Base-by-base conservation (phyloP, 1,140 invertebrate species). In the silkworm (Bombyx mori) region DNA sequence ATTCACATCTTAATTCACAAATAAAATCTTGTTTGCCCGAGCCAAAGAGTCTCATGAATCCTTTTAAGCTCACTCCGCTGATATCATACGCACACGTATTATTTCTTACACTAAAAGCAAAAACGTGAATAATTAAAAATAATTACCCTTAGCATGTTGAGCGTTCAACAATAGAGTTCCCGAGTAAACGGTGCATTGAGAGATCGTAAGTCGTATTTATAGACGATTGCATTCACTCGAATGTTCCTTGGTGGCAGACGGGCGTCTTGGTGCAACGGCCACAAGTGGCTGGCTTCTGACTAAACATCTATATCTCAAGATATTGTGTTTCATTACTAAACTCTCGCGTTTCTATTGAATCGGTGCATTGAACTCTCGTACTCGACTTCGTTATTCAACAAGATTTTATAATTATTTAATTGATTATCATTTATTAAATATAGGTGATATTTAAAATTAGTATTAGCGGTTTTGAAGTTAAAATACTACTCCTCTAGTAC, bases 221-320 rank as follows among this genome's bases (percentile, higher is more conserved):
- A 84, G 72, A 74, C 69, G 61, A 50, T 62, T 66, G 74, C 78
- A 62, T 82, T 85, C 79, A 79, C 78, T 80, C 63, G 73, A 77
- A 74, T 69, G 77, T 79, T 77, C 75, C 66, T 65, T 66, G 61
- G 63, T 65, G 57, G 55, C 52, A 54, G 48, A 48, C 57, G 57
- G 35, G 44, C 52, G 47, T 9, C 42, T 51, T 8, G 22, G n/a
- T 35, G 18, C 18, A 51, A 54, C 22, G 22, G 48, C 58, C 26
- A 35, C 26, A 35, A 35, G 26, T 35, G 26, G 35, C 58, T 48
- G 18, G 46, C 45, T 49, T 26, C 50, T 44, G 35, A 58, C 53
- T 58, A 55, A 52, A 44, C 43, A 48, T 46, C 46, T 54, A 43
- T 9, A 44, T 56, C 46, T 54, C 42, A 50, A 9, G 48, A 47